Evolutionary conservation across 2,797 vertebrate species (phyloP).

Genomic region (Hybognathus amarus): DNA sequence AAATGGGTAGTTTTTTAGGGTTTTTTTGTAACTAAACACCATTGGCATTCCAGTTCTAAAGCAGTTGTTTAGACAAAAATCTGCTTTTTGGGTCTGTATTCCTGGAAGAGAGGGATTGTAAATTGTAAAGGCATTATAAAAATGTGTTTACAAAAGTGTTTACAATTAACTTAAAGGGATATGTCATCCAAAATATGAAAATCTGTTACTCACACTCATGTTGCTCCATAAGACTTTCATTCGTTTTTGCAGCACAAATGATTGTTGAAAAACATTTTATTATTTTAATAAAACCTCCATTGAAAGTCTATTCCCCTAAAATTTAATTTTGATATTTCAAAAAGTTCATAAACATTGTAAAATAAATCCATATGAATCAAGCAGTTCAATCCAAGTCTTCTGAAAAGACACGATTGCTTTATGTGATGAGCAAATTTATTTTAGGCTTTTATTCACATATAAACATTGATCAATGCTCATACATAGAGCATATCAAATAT

Average conservation of each 20-base stretch:
- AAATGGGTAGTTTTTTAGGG: neutral
- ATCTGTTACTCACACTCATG: neutral
- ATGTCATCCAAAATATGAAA: neutral
- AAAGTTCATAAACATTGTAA: neutral
- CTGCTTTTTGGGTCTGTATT: neutral
- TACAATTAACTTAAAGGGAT: neutral
- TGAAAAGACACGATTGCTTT: neutral
- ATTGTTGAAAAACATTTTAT: too few species aligned
- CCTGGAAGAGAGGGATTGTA: neutral
- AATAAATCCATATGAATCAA: neutral
- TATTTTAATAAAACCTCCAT: neutral
- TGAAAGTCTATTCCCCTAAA: neutral
- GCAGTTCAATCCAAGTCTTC: neutral
- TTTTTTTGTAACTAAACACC: too few species aligned
- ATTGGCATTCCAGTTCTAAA: neutral
- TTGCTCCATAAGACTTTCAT: neutral
- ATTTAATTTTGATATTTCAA: too few species aligned
- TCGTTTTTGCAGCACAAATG: neutral
- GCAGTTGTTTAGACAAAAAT: neutral
- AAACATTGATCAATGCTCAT: too few species aligned
- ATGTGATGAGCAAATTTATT: neutral
- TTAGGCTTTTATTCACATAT: neutral
- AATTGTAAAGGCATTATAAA: neutral
- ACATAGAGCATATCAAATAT: neutral
- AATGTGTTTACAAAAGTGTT: too few species aligned